Evolutionary conservation across 2,888 invertebrate species (phyloP).

Genomic region (Aethes cnicana): DNA sequence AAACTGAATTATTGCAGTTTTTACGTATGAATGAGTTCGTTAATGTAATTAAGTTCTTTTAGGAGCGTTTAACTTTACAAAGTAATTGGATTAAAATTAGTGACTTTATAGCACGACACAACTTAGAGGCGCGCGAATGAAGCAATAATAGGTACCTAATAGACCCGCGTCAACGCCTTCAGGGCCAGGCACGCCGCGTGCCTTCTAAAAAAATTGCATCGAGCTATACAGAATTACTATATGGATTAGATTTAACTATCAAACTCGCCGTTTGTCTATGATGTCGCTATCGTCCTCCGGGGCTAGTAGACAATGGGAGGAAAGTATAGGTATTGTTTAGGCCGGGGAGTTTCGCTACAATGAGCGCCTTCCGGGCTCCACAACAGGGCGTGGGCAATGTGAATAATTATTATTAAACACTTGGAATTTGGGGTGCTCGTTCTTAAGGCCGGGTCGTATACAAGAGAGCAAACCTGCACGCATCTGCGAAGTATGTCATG

Average conservation of each 20-base stretch:
- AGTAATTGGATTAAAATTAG: slow-evolving; percentile 9
- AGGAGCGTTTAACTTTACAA: slow-evolving; percentile 1
- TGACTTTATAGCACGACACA: too few species aligned
- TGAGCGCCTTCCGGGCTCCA: slow-evolving; percentile 73
- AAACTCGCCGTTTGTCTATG: slow-evolving; percentile 29
- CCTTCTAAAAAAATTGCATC: background rate
- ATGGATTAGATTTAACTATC: slow-evolving; percentile 1
- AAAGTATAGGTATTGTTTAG: slow-evolving; percentile 74
- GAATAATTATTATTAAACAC: slow-evolving; percentile 30
- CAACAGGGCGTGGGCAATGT: slow-evolving; percentile 48
- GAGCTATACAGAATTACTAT: background rate
- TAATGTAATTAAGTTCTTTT: slow-evolving; percentile 39
- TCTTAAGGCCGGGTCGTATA: slow-evolving; percentile 12
- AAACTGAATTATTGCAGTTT: slow-evolving; percentile 45
- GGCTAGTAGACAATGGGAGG: slow-evolving; percentile 71
- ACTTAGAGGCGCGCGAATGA: too few species aligned
- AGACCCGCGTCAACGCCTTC: too few species aligned
- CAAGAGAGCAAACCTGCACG: too few species aligned
- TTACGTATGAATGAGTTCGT: slow-evolving; percentile 28
- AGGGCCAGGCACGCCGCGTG: too few species aligned
- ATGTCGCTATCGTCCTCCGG: slow-evolving; percentile 26
- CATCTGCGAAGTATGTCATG: too few species aligned
- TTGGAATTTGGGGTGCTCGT: slow-evolving; percentile 21
- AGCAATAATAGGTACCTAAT: too few species aligned
- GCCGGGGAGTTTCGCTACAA: slow-evolving; percentile 81